A percentile compares a stretch with the other conserved stretches of the same genome.
Conservation (phyloP, 2,113 vertebrate species). For the Pelobates fuscus region DNA sequence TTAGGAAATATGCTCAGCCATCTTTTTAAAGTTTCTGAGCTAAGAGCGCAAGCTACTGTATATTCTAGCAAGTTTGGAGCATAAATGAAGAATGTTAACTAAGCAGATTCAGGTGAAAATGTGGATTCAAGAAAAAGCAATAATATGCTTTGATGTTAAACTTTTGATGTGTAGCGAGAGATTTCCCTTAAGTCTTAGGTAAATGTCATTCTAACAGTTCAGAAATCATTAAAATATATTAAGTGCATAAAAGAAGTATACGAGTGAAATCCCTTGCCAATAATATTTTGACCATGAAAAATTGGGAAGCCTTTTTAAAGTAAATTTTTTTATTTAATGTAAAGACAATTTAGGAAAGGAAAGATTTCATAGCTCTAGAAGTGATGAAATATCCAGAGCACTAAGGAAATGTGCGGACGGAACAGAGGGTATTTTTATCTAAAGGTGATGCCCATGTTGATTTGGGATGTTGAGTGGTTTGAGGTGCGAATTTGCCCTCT, state of each 20-base stretch:
- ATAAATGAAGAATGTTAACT: conserved; percentile 41
- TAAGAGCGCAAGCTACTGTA: conserved; percentile 33
- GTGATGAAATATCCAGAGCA: background rate
- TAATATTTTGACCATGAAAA: conserved; percentile 22
- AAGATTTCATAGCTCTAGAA: background rate
- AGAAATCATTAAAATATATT: conserved; percentile 38
- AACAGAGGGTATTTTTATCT: background rate
- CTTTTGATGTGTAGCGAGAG: conserved; percentile 40
- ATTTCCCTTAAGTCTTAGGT: conserved; percentile 37
- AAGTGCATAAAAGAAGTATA: conserved; percentile 18
- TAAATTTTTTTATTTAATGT: background rate
- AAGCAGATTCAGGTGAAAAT: conserved; percentile 41
- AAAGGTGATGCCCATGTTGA: too few species aligned
- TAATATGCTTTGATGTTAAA: conserved; percentile 47
- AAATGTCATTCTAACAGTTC: conserved; percentile 42
- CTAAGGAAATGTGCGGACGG: background rate
- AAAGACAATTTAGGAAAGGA: conserved; percentile 2
- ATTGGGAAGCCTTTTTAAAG: conserved; percentile 11
- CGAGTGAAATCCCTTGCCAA: conserved; percentile 14
- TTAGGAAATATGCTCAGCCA: conserved; percentile 4
- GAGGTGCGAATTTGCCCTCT: too few species aligned
- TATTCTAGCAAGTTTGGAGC: conserved; percentile 20
- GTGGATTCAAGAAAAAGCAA: conserved; percentile 39
- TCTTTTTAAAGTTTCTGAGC: conserved; percentile 32
- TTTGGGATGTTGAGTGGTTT: too few species aligned